These are phyloP conservation scores for Dryadula phaetusa DNA, from an alignment of 2,888 invertebrate species.

Conservation along the genomic window DNA sequence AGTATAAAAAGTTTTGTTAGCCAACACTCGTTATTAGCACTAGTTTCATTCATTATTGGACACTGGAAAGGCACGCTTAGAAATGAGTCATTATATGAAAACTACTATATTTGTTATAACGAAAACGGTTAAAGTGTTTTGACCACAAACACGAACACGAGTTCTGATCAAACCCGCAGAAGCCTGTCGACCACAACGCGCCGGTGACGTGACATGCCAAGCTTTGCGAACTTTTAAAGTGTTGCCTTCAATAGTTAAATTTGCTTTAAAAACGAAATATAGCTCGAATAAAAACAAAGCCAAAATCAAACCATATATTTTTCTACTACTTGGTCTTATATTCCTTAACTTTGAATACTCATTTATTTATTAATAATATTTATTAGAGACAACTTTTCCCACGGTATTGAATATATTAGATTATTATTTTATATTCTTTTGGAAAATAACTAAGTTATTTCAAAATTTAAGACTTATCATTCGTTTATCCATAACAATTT, in stretches of 20 bases:
- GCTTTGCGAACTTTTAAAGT: conserved; percentile 39
- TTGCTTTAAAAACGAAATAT: conserved; percentile 5
- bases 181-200: conserved; percentile 31
- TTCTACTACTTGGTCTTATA: not conserved
- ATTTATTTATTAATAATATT: no score
- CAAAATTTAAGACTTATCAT: no score
- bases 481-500: no score
- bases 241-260: conserved; percentile 27
- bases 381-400: not conserved
- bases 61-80: not conserved
- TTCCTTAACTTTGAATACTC: not conserved
- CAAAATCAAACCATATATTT: not conserved
- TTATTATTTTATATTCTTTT: no score
- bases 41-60: not conserved
- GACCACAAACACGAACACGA: conserved; percentile 29
- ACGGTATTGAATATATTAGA: no score
- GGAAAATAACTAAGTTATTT: no score
- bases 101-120: not conserved
- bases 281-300: no score
- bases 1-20: no score
- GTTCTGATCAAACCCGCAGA: conserved; percentile 26
- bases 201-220: conserved; percentile 34
- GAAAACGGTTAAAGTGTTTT: conserved; percentile 21
- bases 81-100: conserved; percentile 2
- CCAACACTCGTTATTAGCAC: not conserved